A percentile compares a stretch with the other conserved stretches of the same genome.
phyloP scores from a whole-genome alignment of 1,140 invertebrate genomes.

The Pseudomyrmex pallidus region DNA sequence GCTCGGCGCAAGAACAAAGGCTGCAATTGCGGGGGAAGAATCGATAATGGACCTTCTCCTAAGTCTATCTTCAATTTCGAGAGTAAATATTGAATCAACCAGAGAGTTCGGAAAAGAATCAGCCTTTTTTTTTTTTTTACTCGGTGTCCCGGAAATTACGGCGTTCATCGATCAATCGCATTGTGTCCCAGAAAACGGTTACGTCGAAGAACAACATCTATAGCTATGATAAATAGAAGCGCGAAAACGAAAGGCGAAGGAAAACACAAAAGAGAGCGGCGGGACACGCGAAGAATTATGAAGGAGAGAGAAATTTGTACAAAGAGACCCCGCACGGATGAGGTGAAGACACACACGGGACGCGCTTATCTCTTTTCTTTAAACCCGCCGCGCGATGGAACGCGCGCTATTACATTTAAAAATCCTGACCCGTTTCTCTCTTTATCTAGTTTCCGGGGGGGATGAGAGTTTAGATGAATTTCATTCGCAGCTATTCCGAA shows the following conservation, averaged over 20 bases:
- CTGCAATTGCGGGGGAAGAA: neutral
- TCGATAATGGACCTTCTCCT: conserved; percentile 33
- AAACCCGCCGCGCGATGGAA: neutral
- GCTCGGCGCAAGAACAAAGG: conserved; percentile 10
- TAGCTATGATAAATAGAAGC: conserved; percentile 37
- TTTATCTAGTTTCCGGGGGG: neutral
- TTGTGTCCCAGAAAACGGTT: conserved; percentile 47
- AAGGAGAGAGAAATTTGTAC: neutral
- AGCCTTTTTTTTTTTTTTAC: neutral
- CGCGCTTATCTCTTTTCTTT: neutral
- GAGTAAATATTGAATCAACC: conserved; percentile 50
- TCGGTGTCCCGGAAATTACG: conserved; percentile 31
- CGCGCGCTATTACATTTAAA: conserved; percentile 5
- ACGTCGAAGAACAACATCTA: conserved; percentile 11
- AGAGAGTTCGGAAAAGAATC: conserved; percentile 21
- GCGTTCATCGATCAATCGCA: conserved; percentile 51
- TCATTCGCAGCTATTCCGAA: conserved; percentile 5
- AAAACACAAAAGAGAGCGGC: no score
- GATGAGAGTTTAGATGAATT: conserved; percentile 15
- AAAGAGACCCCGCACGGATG: neutral
- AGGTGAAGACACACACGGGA: neutral
- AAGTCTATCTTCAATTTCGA: conserved; percentile 47
- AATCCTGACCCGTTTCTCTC: neutral
- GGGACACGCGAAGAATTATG: neutral
- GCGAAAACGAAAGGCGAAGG: neutral